phyloP scores from a whole-genome alignment of 1,140 invertebrate species.

The Sycophila sp. region DNA sequence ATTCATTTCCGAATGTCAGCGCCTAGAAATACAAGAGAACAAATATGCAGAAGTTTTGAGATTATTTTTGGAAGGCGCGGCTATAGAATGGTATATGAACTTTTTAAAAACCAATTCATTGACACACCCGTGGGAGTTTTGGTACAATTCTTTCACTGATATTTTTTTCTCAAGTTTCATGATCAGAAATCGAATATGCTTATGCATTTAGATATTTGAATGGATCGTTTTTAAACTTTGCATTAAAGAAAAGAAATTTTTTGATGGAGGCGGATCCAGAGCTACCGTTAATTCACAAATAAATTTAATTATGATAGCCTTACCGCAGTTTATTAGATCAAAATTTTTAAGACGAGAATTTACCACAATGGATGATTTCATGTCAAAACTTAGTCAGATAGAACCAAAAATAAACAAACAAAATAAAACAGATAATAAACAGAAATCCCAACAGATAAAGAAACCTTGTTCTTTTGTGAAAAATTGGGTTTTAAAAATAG shows the following conservation, averaged over 20 bases:
- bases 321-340: slow-evolving; percentile 24
- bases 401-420: slow-evolving; percentile 9
- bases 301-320: slow-evolving; percentile 23
- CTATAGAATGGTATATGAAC: neutral
- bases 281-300: slow-evolving; percentile 15
- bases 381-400: slow-evolving; percentile 17
- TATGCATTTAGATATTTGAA: slow-evolving; percentile 22
- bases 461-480: slow-evolving; percentile 29
- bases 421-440: neutral
- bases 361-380: slow-evolving; percentile 9
- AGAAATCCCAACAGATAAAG: neutral
- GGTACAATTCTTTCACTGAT: too few relatives aligned
- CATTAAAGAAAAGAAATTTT: slow-evolving; percentile 27
- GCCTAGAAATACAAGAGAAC: neutral
- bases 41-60: slow-evolving; percentile 18
- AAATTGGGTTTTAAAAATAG: slow-evolving; percentile 15
- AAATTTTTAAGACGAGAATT: slow-evolving; percentile 3
- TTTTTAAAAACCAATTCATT: neutral
- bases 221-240: slow-evolving; percentile 25
- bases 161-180: too few relatives aligned
- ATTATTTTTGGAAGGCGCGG: slow-evolving; percentile 8
- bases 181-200: slow-evolving; percentile 19
- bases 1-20: slow-evolving; percentile 16
- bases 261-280: slow-evolving; percentile 18
- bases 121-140: neutral